Base-by-base conservation (phyloP, 2,888 invertebrate species). In the Drosophila infuscata region DNA sequence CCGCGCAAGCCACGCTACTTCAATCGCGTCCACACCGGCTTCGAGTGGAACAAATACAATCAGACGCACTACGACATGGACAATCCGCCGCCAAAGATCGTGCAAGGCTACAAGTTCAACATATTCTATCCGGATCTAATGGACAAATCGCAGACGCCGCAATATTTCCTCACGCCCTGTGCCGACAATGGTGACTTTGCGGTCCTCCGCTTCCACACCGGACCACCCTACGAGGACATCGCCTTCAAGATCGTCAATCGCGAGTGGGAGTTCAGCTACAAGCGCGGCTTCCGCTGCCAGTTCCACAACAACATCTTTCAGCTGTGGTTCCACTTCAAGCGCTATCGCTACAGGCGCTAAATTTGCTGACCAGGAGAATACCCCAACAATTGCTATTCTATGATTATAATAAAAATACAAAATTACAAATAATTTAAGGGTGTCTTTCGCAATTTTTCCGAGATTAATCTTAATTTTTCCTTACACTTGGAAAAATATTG, bases 1-100 rank as follows among this genome's bases (percentile, higher is more conserved):
- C 99, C 99, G 0, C 94, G 99, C 54, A 99, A 99, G 83, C 99
- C 99, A 1, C 94, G 99, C 29, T 99, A 99, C 94, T 99, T 99
- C 94, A 99, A 99, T 94, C 94, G 97, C 66, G 98, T 98, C 5
- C 98, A 98, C 92, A 98, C 98, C 0, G 99, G 99, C 20, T 99
- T 99, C 94, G 99, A 99, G 92, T 99, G 99, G 99, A 99, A 99
- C 94, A 99, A 99, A 93, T 99, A 99, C 94, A 99, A 99, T 94
- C 99, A 99, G 94, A 99, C 99, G 2, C 99, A 99, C 94, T 99
- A 99, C 94, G 99, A 99, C 93, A 98, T 99, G 97, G 99, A 99
- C 93, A 99, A 99, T 94, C 99, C 99, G 59, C 99, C 99, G 11
- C 99, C 99, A 0, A 99, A 99, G 94, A 99, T 99, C 91, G 99